phyloP scores from a whole-genome alignment of 2,113 vertebrate genomes.

The Cisticola juncidis region DNA sequence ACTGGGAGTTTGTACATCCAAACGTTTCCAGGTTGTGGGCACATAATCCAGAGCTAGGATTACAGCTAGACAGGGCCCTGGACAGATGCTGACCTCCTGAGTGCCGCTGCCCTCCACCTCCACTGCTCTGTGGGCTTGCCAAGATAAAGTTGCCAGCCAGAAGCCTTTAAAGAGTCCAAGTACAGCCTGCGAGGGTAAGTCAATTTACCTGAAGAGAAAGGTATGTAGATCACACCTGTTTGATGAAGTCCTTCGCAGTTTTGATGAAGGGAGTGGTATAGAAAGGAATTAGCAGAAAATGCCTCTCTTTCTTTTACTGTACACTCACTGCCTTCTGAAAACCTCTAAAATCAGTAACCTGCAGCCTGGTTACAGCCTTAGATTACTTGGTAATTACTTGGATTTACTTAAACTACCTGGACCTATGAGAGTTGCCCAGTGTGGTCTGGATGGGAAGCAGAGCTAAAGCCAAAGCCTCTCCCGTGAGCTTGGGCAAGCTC shows the following conservation, averaged over 20 bases:
- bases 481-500: neutral
- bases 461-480: neutral
- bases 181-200: neutral
- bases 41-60: neutral
- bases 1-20: too few species aligned
- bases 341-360: neutral
- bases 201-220: neutral
- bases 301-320: neutral
- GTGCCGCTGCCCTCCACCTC: neutral
- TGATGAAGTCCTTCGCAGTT: neutral
- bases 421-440: neutral
- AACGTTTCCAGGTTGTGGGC: neutral
- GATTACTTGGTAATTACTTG: neutral
- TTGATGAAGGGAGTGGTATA: neutral
- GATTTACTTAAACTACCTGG: neutral
- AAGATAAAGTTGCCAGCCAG: neutral
- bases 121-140: neutral
- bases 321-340: neutral
- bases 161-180: neutral
- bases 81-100: neutral
- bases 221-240: fast-evolving
- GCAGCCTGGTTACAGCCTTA: neutral
- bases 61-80: neutral
- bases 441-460: fast-evolving
- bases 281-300: neutral